Conservation (phyloP, 2,113 vertebrate species). For the Poecile atricapillus region DNA sequence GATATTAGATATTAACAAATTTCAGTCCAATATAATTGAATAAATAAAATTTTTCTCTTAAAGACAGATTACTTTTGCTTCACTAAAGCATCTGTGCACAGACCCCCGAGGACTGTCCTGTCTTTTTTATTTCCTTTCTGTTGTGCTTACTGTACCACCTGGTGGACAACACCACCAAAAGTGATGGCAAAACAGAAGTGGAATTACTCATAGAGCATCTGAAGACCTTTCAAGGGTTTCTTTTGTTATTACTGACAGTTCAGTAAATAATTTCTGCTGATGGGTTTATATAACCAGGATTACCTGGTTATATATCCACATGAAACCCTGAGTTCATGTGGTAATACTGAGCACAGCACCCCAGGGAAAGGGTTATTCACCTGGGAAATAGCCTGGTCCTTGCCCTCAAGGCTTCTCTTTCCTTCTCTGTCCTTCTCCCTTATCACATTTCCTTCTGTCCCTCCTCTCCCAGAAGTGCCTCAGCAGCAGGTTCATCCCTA, state of each 20-base stretch:
- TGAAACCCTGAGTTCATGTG: accelerated
- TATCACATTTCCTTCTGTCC: not conserved
- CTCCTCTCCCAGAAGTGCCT: not conserved
- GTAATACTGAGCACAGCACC: not conserved
- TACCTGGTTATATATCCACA: not conserved
- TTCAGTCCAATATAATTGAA: not conserved
- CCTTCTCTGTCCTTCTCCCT: not conserved
- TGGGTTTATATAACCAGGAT: not conserved
- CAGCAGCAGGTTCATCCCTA: accelerated
- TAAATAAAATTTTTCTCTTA: slow-evolving; percentile 35
- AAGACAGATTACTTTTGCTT: slow-evolving; percentile 7
- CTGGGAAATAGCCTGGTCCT: not conserved
- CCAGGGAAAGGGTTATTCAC: not conserved
- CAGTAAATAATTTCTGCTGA: not conserved
- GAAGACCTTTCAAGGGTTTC: not conserved
- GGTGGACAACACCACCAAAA: not conserved
- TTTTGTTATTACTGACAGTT: not conserved
- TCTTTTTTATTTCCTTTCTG: not conserved
- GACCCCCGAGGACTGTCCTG: not conserved
- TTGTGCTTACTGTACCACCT: not conserved
- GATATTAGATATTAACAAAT: slow-evolving; percentile 15
- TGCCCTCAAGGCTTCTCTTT: not conserved
- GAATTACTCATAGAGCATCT: not conserved
- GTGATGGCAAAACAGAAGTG: not conserved
- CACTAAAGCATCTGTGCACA: not conserved